Base-by-base conservation (phyloP, 2,113 vertebrate genomes). In the Paramisgurnus dabryanus region DNA sequence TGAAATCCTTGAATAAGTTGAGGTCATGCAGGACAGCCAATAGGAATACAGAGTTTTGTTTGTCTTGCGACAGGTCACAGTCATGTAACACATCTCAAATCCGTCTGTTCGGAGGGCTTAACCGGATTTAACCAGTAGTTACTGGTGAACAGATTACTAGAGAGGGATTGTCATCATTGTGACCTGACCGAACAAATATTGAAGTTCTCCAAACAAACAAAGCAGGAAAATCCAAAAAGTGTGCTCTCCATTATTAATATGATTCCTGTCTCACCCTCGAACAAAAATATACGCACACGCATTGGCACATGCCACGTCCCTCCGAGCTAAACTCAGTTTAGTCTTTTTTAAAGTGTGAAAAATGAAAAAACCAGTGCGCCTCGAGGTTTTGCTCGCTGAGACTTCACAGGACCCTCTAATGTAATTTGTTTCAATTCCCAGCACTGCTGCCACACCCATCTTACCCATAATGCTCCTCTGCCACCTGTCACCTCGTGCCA, bases 361-460 rank as follows among this genome's bases (percentile, higher is more conserved):
- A 58, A 70, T 79, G 70, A 76, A 82, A 76, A 65, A 84, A 79
- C 64, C 67, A 57, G 76, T 70, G 79, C 64, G 47, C 69, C 67
- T 13, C 10, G 11, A 64, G 79, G 47, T 57, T 67, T 66, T 34
- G 34, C 58, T 58, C 70, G 76, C 45, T 1, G 15, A 63, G 67
- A 77, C 74, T 73, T 78, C 65, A 75, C 75, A 79, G 55, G 63
- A 63, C 69, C 77, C 70, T 53, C 43, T 82, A 84, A 82, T 82
- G 80, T 72, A 84, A 70, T 84, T 82, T 72, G 47, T 63, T 78
- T 78, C 83, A 74, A 84, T 78, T 81, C 83, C 57, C 83, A 74
- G n/a, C 53, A 9, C 50, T 76, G 22, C 66, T 71, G 57, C 78
- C 61, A 50, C 79, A 81, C 64, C 75, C 55, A 43, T 63, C 40